phyloP scores from a whole-genome alignment of 2,797 vertebrate genomes.

The Smutsia gigantea region DNA sequence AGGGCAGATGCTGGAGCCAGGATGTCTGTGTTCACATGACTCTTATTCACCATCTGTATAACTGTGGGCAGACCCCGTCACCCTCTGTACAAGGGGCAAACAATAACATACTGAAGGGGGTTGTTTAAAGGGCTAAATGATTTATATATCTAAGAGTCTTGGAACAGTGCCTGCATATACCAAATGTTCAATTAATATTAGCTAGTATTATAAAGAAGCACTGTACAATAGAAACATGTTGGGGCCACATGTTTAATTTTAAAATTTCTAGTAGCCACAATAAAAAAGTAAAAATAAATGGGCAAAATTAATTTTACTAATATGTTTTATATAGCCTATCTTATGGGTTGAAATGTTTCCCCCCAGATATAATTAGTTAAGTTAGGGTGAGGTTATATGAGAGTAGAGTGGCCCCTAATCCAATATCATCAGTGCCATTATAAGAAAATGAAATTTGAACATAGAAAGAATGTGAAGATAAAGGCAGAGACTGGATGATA shows the following conservation, averaged over 20 bases:
- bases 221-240: not conserved
- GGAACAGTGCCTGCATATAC: not conserved
- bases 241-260: not conserved
- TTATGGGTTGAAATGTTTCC: not conserved
- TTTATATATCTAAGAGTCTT: not conserved
- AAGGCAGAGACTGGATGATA: not conserved
- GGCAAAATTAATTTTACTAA: not conserved
- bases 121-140: not conserved
- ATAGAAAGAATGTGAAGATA: not conserved
- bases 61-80: not conserved
- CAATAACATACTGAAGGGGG: not conserved
- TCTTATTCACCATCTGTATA: not conserved
- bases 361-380: not conserved
- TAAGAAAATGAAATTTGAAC: not conserved
- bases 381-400: not conserved
- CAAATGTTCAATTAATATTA: not conserved
- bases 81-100: not conserved
- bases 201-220: not conserved
- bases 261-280: not conserved
- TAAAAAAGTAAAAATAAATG: not conserved
- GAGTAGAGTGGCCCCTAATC: not conserved
- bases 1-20: not conserved
- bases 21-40: not conserved
- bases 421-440: not conserved
- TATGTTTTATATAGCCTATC: not conserved